These are phyloP conservation scores for Hestina assimilis DNA, from an alignment of 1,140 invertebrate genomes.

Conservation along the genomic window DNA sequence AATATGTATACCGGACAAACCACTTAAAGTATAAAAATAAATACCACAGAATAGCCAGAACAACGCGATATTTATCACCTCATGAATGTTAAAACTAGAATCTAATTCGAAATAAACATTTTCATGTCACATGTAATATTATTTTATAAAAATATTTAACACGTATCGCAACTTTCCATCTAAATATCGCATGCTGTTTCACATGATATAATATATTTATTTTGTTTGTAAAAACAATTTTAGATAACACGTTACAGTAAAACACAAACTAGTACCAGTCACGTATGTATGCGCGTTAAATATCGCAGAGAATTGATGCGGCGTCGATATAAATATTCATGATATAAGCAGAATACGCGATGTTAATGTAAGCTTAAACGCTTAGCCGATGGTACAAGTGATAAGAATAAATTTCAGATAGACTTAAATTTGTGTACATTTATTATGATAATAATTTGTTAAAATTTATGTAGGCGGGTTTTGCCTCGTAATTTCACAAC, in stretches of 20 bases:
- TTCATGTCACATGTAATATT: constrained; percentile 1
- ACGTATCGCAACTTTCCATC: constrained; percentile 12
- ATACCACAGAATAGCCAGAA: not conserved
- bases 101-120: not conserved
- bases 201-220: constrained; percentile 13
- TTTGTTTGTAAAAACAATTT: constrained; percentile 5
- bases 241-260: constrained; percentile 22
- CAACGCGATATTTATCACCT: not conserved
- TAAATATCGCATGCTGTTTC: constrained; percentile 6
- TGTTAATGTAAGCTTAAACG: constrained; percentile 64
- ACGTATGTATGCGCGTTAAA: constrained; percentile 40
- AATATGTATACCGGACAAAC: too few species aligned
- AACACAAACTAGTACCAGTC: constrained; percentile 29
- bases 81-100: not conserved
- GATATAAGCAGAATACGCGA: constrained; percentile 54
- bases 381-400: constrained; percentile 34
- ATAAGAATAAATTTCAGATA: constrained; percentile 1
- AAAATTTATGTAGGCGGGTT: too few species aligned
- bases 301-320: constrained; percentile 52
- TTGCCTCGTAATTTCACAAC: too few species aligned
- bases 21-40: too few species aligned
- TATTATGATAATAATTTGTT: too few species aligned
- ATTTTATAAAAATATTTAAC: constrained; percentile 12
- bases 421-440: not conserved
- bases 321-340: constrained; percentile 68